phyloP scores from a whole-genome alignment of 1,140 invertebrate genomes.

The Aphelenchoides besseyi region DNA sequence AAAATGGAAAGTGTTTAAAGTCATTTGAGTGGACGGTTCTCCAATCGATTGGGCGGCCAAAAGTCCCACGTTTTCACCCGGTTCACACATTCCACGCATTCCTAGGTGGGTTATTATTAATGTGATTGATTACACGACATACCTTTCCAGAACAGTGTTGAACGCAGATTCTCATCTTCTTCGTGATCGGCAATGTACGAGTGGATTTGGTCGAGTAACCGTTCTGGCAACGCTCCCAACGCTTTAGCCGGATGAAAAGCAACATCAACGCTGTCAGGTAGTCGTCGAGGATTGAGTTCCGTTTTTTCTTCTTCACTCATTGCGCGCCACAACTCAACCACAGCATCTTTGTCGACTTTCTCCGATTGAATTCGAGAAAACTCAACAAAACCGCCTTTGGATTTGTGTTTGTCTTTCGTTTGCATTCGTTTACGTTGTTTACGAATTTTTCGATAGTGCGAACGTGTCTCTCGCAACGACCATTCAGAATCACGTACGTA shows the following conservation, averaged over 20 bases:
- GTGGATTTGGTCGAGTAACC: constrained; percentile 49
- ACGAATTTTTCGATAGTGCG: constrained; percentile 10
- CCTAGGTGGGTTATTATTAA: constrained; percentile 58
- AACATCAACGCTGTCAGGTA: constrained; percentile 15
- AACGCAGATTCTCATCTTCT: constrained; percentile 26
- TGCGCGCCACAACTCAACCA: constrained; percentile 22
- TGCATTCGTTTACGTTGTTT: not conserved
- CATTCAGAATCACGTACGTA: constrained; percentile 35
- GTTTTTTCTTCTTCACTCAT: constrained; percentile 11
- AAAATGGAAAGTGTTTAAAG: constrained; percentile 98
- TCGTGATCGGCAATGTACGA: constrained; percentile 19
- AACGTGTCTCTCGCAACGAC: constrained; percentile 31
- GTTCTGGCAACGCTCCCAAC: constrained; percentile 58
- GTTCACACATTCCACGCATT: constrained; percentile 74
- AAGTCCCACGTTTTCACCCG: constrained; percentile 92
- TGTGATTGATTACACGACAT: not conserved
- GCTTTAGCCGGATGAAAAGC: constrained; percentile 33
- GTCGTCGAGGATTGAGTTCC: constrained; percentile 13
- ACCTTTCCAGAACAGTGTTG: constrained; percentile 61
- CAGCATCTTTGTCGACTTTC: constrained; percentile 17
- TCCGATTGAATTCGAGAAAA: constrained; percentile 12
- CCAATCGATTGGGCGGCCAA: constrained; percentile 91
- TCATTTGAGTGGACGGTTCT: constrained; percentile 99
- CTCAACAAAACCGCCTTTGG: constrained; percentile 18
- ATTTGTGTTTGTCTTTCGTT: not conserved